phyloP scores from a whole-genome alignment of 2,797 vertebrate genomes.

The Sus cebifrons region DNA sequence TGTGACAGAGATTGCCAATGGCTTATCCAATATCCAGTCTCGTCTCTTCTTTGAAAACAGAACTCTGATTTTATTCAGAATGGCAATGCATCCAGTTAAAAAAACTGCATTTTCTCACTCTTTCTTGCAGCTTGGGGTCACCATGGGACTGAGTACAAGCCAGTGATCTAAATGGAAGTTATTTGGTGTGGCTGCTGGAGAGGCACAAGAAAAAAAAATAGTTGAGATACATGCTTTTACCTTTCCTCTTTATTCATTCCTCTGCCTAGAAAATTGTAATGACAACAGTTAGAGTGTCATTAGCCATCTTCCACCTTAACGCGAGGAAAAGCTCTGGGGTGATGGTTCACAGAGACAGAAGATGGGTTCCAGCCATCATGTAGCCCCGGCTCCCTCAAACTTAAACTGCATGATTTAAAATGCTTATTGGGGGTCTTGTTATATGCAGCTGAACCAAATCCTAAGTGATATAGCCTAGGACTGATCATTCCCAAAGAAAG shows the following conservation, averaged over 20 bases:
- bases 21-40: not conserved
- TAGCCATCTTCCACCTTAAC: not conserved
- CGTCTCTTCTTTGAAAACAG: not conserved
- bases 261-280: not conserved
- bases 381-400: not conserved
- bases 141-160: not conserved
- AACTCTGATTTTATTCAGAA: not conserved
- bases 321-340: not conserved
- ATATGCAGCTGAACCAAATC: not conserved
- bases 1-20: not conserved
- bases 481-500: not conserved
- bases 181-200: not conserved
- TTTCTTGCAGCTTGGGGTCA: not conserved
- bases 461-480: not conserved
- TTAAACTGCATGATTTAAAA: not conserved
- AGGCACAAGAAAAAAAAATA: not conserved
- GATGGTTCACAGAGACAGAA: not conserved
- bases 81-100: not conserved
- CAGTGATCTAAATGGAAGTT: not conserved
- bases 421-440: not conserved
- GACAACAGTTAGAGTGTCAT: not conserved
- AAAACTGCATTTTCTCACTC: not conserved
- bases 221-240: not conserved
- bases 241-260: not conserved
- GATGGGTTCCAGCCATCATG: not conserved